Conservation (phyloP, 2,797 vertebrate genomes). For the Acrossocheilus fasciatus region DNA sequence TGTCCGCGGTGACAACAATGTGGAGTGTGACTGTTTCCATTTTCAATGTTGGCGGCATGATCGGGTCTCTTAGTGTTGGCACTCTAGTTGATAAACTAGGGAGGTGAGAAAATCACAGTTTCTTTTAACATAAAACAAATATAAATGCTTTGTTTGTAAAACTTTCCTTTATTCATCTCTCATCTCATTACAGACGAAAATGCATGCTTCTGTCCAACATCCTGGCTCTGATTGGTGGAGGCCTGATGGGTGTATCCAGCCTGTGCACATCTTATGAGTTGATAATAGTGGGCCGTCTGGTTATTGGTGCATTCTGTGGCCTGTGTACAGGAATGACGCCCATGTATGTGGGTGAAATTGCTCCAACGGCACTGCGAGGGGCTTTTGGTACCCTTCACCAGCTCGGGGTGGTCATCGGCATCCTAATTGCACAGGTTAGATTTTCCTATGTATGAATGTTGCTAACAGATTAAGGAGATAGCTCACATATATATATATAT, state of each 20-base stretch:
- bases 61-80: conserved; percentile 89
- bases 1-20: conserved; percentile 74
- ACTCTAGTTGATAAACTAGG: conserved; percentile 89
- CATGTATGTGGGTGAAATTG: conserved; percentile 93
- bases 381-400: conserved; percentile 95
- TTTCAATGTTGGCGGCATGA: conserved; percentile 95
- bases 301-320: conserved; percentile 91
- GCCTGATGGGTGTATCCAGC: conserved; percentile 86
- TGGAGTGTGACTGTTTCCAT: conserved; percentile 93
- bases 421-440: conserved; percentile 92
- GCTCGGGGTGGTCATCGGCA: conserved; percentile 94
- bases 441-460: not conserved
- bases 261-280: conserved; percentile 82
- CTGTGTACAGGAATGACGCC: conserved; percentile 92
- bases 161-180: not conserved
- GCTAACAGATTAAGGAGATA: not conserved
- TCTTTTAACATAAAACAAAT: not conserved
- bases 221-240: conserved; percentile 81
- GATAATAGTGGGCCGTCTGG: conserved; percentile 87
- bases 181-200: conserved; percentile 79
- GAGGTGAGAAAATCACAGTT: conserved; percentile 78
- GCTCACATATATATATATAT: too few relatives aligned
- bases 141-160: not conserved
- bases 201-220: conserved; percentile 90
- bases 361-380: conserved; percentile 87